A percentile compares a stretch with the other conserved stretches of the same genome.
These are phyloP conservation scores for Eupleurogrammus muticus DNA, from an alignment of 2,797 vertebrate species.

Conservation along the genomic window DNA sequence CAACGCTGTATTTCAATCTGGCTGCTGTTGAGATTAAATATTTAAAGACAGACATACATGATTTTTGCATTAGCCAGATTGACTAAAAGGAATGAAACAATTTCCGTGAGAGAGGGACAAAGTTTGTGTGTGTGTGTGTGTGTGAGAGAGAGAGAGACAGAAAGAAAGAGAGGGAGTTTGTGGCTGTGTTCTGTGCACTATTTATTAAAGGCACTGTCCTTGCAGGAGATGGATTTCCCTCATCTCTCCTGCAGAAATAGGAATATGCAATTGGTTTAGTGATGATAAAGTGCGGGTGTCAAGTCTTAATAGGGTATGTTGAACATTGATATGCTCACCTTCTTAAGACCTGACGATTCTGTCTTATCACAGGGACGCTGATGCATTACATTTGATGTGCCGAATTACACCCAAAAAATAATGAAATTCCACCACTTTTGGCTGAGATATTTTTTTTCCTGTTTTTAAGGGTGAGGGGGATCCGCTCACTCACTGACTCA, in stretches of 20 bases:
- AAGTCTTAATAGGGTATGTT: conserved; percentile 80
- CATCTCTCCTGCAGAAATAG: conserved; percentile 72
- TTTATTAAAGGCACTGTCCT: conserved; percentile 80
- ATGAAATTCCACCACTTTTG: conserved; percentile 22
- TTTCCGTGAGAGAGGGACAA: conserved; percentile 64
- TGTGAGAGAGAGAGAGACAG: conserved; percentile 2
- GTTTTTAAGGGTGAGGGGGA: conserved; percentile 25
- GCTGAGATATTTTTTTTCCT: conserved; percentile 30
- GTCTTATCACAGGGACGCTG: conserved; percentile 59
- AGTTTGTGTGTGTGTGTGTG: conserved; percentile 35
- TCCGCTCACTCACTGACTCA: conserved; percentile 6
- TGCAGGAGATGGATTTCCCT: conserved; percentile 77
- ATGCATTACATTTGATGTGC: conserved; percentile 63
- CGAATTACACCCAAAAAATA: conserved; percentile 53
- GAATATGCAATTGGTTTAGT: conserved; percentile 82
- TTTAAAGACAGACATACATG: conserved; percentile 85
- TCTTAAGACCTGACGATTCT: conserved; percentile 62
- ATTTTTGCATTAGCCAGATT: conserved; percentile 87
- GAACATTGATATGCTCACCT: conserved; percentile 79
- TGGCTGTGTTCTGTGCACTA: conserved; percentile 72
- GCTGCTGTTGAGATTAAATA: conserved; percentile 84
- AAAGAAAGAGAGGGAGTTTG: conserved; percentile 62
- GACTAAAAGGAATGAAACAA: conserved; percentile 83
- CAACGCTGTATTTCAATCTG: conserved; percentile 80
- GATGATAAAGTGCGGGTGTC: conserved; percentile 83